Base-by-base conservation (phyloP, 2,113 vertebrate genomes). In the Protomyctophum bolini region DNA sequence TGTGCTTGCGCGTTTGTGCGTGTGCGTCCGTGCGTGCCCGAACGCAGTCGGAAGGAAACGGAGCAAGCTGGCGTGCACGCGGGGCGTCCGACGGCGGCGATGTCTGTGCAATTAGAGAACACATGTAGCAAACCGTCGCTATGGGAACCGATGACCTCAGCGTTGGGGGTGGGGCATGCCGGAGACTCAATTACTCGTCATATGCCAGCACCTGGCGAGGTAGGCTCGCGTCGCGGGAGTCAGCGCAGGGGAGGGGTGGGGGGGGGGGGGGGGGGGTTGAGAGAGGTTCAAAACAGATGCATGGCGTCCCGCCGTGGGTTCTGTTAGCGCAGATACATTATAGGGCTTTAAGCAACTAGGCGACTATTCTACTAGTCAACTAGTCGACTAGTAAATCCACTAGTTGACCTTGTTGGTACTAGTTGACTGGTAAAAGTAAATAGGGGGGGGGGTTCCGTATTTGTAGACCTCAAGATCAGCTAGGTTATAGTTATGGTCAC, bases 91-190 rank as follows among this genome's bases (percentile, higher is more conserved):
- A 79, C 77, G 76, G 64, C 72, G 83, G 79, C 85, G 87, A 89
- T 86, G 86, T 89, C 88, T 84, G 86, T 74, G 83, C 88, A 88
- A 90, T 89, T 87, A 89, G 68, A 50, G 70, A 86, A 71, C 76
- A 76, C 82, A 86, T 84, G 80, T 79, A n/a, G n/a, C n/a, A n/a
- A 21, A 82, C 84, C 84, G 89, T 75, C 78, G 54, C 59, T 50
- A 63, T n/a, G 81, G 82, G 84, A 81, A 78, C 82, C 76, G 86
- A 86, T 68, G 85, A 88, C 85, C 86, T 85, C 70, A n/a, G 69
- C 12, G 47, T 41, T 6, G 8, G 57, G 10, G 63, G 15, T 3
- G 45, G 81, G 75, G 80, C 55, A 52, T 75, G 64, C 77, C 21
- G 70, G 73, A 79, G 83, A 85, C 66, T 86, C 82, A 73, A 83